Evolutionary conservation across 2,797 vertebrate genomes (phyloP), one percentile per base, ranked within the genome.

Genomic region (Siniperca scherzeri): DNA sequence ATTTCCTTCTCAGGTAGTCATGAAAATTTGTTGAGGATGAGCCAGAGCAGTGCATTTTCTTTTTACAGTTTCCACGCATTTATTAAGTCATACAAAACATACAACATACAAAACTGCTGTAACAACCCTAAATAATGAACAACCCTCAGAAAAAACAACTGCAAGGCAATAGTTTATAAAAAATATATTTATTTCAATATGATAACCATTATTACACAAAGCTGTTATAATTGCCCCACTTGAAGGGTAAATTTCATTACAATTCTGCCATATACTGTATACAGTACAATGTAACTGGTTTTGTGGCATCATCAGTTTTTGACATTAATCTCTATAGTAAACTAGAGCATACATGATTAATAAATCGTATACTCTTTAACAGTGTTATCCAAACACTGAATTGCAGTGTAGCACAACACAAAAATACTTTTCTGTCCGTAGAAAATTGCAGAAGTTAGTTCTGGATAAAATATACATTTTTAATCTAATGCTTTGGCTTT

Each of bases 21-120:
- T 62, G 8, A 46, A 64, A 59, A 74, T 55, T 46, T 56, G 16
- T n/a, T 72, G 11, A 62, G 50, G 19, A 57, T 6, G n/a, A 64
- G 27, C 33, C 16, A 57, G 7, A 56, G 62, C 30, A 6, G 42
- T 46, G 9, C 4, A 19, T 57, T 59, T 70, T 70, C 7, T 70
- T 25, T 40, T 21, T 3, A n/a, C 8, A 46, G 5, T n/a, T 76
- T 73, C 22, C 1, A 57, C 22, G 21, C n/a, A 50, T 72, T 62
- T 2, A 70, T 27, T 64, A 2, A 75, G 30, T 50, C 27, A 30
- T 70, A 8, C 7, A 21, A 50, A 50, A 21, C 48, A 50, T 50
- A 21, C 22, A 12, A 69, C 33, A 64, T 27, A 36, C 38, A 55
- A 13, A 59, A 56, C 14, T 6, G n/a, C 16, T 48, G 10, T 46